These are phyloP conservation scores for Holothuria leucospilota DNA, from an alignment of 53 echinoderm and acorn worm genomes.

Conservation along the genomic window DNA sequence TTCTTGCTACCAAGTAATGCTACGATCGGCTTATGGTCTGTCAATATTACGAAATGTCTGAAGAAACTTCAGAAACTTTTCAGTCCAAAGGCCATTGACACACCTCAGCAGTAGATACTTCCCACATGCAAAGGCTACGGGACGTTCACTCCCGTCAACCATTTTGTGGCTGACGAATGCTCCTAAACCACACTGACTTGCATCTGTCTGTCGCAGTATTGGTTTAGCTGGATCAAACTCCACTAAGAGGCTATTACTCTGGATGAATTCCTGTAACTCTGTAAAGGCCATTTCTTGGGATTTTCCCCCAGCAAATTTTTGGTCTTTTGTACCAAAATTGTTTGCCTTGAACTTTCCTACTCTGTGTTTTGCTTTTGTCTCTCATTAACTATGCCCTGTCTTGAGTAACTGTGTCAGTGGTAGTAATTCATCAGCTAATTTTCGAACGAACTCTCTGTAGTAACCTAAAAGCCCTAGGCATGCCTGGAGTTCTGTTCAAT, in stretches of 20 bases:
- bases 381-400: slow-evolving; percentile 12
- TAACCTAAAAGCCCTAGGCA: slow-evolving; percentile 67
- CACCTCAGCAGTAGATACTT: slow-evolving; percentile 39
- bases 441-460: slow-evolving; percentile 60
- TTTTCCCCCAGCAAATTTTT: slow-evolving; percentile 51
- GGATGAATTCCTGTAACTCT: slow-evolving; percentile 32
- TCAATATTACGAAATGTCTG: slow-evolving; percentile 43
- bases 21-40: slow-evolving; percentile 53
- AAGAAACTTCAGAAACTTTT: slow-evolving; percentile 68
- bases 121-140: slow-evolving; percentile 69
- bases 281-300: slow-evolving; percentile 28
- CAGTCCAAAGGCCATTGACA: slow-evolving; percentile 64
- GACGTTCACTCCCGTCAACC: slow-evolving; percentile 59
- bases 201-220: slow-evolving; percentile 65
- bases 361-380: background rate
- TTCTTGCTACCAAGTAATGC: slow-evolving; percentile 51
- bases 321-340: background rate
- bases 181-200: slow-evolving; percentile 69
- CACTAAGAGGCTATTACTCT: background rate
- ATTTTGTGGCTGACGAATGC: slow-evolving; percentile 58
- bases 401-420: slow-evolving; percentile 44
- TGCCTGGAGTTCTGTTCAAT: slow-evolving; percentile 62
- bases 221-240: slow-evolving; percentile 52
- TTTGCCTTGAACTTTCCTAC: background rate
- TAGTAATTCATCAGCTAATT: slow-evolving; percentile 38